Evolutionary conservation across 2,797 vertebrate species (phyloP).

Genomic region (Choloepus didactylus): DNA sequence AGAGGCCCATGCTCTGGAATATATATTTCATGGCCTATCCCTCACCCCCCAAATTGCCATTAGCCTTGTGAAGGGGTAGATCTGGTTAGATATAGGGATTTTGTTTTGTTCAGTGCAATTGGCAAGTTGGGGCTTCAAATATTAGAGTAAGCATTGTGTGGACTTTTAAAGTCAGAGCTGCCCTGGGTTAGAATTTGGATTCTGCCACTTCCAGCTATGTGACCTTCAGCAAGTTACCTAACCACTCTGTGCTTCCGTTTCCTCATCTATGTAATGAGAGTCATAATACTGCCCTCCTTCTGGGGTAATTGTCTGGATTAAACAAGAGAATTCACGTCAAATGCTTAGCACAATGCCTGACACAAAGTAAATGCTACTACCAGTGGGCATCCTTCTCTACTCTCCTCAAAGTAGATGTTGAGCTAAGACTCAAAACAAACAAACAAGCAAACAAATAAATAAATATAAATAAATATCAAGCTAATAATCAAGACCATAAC

Average conservation of each 20-base stretch:
- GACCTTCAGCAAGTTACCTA: constrained; percentile 16
- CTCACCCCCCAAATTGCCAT: background rate
- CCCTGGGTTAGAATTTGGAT: background rate
- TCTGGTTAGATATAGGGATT: background rate
- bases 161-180: constrained; percentile 13
- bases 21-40: background rate
- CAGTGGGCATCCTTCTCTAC: background rate
- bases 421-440: constrained; percentile 39
- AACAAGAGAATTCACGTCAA: constrained; percentile 10
- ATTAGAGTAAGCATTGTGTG: background rate
- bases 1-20: background rate
- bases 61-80: background rate
- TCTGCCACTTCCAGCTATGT: constrained; percentile 4
- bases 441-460: background rate
- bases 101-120: constrained; percentile 8
- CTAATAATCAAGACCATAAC: constrained; percentile 6
- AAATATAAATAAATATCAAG: background rate
- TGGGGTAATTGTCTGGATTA: background rate
- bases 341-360: background rate
- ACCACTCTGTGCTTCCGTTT: background rate
- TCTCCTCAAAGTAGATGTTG: constrained; percentile 40
- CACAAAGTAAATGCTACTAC: constrained; percentile 7
- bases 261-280: background rate
- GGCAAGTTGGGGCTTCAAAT: background rate
- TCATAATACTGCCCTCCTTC: background rate